Conservation (phyloP, 2,797 vertebrate genomes). For the Furcifer pardalis region DNA sequence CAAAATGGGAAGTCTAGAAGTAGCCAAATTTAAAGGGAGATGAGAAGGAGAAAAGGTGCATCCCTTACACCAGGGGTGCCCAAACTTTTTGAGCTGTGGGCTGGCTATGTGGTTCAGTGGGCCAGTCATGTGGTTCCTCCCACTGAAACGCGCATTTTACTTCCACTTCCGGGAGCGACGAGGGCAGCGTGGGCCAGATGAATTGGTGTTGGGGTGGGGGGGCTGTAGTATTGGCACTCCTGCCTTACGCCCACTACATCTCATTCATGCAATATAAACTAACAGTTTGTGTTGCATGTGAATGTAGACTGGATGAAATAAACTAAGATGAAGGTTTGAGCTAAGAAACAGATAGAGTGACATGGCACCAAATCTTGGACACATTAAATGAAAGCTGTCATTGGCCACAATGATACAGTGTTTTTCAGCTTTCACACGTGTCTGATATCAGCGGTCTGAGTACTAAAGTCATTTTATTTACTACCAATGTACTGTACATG, state of each 20-base stretch:
- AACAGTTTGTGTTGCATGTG: too few relatives aligned
- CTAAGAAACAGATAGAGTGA: background rate
- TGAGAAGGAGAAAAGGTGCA: background rate
- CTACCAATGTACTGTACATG: background rate
- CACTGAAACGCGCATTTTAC: too few relatives aligned
- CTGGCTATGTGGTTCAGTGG: too few relatives aligned
- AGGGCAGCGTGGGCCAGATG: too few relatives aligned
- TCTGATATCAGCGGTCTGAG: background rate
- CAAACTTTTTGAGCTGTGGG: too few relatives aligned
- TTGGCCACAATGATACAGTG: background rate
- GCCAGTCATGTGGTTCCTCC: too few relatives aligned
- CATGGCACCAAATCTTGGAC: background rate
- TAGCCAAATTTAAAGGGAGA: background rate
- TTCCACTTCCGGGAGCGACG: too few relatives aligned
- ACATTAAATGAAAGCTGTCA: background rate
- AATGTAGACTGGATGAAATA: background rate
- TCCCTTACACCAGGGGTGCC: too few relatives aligned
- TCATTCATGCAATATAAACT: background rate
- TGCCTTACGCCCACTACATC: background rate
- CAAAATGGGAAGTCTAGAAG: too few relatives aligned
- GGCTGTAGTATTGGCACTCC: too few relatives aligned
- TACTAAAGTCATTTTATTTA: background rate
- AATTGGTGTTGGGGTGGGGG: too few relatives aligned
- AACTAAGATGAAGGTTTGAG: background rate
- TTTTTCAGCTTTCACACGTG: background rate